Conservation (phyloP, 2,113 vertebrate species). For the Rhea americana region DNA sequence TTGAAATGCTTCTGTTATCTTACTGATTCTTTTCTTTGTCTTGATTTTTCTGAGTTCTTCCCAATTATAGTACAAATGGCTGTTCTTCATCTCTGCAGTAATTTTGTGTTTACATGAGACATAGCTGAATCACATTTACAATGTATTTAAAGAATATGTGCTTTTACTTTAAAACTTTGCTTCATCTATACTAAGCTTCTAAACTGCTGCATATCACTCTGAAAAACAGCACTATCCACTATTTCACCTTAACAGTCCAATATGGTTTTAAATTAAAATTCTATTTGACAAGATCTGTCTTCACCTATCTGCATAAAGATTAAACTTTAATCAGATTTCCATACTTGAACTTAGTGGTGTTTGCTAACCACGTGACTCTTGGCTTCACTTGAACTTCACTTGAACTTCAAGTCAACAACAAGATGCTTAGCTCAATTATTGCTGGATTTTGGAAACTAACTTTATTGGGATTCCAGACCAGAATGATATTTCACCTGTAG, state of each 20-base stretch:
- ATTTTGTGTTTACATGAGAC: constrained; percentile 31
- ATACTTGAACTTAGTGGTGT: neutral
- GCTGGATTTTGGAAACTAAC: accelerated
- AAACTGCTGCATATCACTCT: neutral
- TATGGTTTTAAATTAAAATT: neutral
- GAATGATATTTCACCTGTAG: neutral
- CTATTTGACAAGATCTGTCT: neutral
- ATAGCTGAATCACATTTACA: constrained; percentile 43
- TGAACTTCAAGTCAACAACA: neutral
- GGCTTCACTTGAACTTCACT: neutral
- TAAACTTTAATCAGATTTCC: constrained; percentile 30
- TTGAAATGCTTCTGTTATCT: constrained; percentile 42
- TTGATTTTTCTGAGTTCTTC: constrained; percentile 50
- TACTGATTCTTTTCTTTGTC: constrained; percentile 61
- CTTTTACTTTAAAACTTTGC: constrained; percentile 26
- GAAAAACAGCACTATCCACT: neutral
- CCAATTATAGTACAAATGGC: constrained; percentile 43
- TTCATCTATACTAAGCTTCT: neutral
- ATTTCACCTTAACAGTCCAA: neutral
- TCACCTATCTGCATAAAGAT: constrained; percentile 22
- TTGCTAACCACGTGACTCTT: neutral
- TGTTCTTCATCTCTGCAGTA: constrained; percentile 37
- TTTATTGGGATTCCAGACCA: neutral
- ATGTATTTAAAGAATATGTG: constrained; percentile 8
- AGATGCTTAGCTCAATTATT: neutral